These are phyloP conservation scores for Molorchus minor DNA, from an alignment of 2,888 invertebrate genomes.

Conservation along the genomic window DNA sequence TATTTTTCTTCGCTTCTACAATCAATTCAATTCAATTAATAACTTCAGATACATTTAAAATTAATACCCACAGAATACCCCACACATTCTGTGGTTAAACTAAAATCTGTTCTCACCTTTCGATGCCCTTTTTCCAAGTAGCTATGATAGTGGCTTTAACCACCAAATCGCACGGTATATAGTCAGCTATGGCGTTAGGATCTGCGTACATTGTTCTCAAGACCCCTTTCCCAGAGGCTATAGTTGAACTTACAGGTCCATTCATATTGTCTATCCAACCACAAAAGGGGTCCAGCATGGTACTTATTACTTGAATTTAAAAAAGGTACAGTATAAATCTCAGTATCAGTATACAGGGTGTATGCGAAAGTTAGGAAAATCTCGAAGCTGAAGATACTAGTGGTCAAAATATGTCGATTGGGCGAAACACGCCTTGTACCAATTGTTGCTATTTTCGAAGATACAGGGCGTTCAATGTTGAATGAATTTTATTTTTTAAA, in stretches of 20 bases:
- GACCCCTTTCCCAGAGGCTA: conserved; percentile 62
- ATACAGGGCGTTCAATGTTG: no score
- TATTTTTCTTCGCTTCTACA: conserved; percentile 40
- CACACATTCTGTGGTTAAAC: no score
- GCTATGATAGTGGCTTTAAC: conserved; percentile 38
- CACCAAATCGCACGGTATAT: conserved; percentile 48
- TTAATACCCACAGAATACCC: neutral
- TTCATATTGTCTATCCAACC: conserved; percentile 91
- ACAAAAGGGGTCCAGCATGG: conserved; percentile 38
- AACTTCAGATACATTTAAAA: no score
- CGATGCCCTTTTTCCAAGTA: conserved; percentile 38
- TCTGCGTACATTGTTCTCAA: conserved; percentile 45
- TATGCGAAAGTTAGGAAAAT: no score
- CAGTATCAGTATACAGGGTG: no score
- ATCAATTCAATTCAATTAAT: no score
- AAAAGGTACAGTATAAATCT: no score
- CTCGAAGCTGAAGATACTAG: no score
- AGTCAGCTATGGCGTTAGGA: conserved; percentile 45
- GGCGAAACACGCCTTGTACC: no score
- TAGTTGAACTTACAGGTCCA: conserved; percentile 81
- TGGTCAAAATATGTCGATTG: no score
- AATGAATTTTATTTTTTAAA: no score
- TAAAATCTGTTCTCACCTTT: conserved; percentile 41
- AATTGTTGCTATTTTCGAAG: no score
- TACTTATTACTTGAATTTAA: conserved; percentile 47